These are phyloP conservation scores for Fistularia tabacaria DNA, from an alignment of 2,797 vertebrate species.

Conservation along the genomic window DNA sequence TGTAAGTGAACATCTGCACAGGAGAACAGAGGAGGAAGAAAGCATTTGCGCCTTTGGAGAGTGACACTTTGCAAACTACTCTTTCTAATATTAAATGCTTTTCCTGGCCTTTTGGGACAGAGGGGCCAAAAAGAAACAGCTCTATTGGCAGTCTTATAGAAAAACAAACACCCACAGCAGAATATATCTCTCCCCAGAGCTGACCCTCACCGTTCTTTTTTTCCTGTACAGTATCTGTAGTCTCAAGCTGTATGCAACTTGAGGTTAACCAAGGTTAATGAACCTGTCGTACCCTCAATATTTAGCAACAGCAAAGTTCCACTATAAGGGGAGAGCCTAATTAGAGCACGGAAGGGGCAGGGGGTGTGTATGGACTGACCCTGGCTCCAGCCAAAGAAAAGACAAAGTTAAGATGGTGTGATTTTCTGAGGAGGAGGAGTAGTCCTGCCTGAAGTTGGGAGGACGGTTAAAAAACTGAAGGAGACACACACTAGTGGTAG, in stretches of 20 bases:
- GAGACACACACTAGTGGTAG: not conserved
- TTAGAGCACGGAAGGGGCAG: constrained; percentile 2
- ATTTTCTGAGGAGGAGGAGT: constrained; percentile 29
- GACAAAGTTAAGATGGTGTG: constrained; percentile 30
- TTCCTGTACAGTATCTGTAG: constrained; percentile 3
- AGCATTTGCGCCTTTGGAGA: constrained; percentile 5
- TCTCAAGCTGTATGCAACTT: not conserved
- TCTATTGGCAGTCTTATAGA: constrained; percentile 10
- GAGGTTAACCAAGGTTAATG: not conserved
- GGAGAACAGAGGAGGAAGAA: not conserved
- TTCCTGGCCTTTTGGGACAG: constrained; percentile 2
- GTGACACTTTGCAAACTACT: not conserved
- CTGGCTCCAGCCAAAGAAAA: constrained; percentile 47
- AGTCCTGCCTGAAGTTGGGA: not conserved
- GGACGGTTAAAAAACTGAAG: constrained; percentile 7
- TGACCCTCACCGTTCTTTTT: not conserved
- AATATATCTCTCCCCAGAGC: not conserved
- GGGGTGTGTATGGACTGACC: not conserved
- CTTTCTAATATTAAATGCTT: not conserved
- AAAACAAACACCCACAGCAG: constrained; percentile 9
- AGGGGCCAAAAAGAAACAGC: constrained; percentile 7
- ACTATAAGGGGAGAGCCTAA: constrained; percentile 18
- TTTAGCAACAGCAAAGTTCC: constrained; percentile 13
- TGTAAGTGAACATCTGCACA: not conserved
- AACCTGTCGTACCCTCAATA: constrained; percentile 1